phyloP scores from a whole-genome alignment of 2,113 vertebrate genomes.

The Typhlomys cinereus region DNA sequence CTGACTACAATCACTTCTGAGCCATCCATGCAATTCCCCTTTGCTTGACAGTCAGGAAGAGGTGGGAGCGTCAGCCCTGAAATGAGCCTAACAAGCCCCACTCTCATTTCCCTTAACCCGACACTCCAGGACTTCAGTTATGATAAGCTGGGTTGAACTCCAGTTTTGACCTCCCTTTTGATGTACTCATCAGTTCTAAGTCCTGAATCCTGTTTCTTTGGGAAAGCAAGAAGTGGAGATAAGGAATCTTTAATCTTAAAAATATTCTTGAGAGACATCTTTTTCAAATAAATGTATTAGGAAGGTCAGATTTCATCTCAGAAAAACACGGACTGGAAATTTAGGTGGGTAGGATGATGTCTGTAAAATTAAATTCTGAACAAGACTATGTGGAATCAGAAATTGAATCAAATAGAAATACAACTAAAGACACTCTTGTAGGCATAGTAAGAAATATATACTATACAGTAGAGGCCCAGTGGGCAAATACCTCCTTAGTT shows the following conservation, averaged over 20 bases:
- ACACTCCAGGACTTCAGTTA: neutral
- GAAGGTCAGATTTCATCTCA: neutral
- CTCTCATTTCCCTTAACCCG: neutral
- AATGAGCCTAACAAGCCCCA: no score
- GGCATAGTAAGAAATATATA: neutral
- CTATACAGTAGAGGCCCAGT: neutral
- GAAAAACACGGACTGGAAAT: neutral
- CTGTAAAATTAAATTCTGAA: neutral
- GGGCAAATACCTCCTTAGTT: conserved; percentile 41
- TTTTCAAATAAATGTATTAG: neutral
- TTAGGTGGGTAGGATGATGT: neutral
- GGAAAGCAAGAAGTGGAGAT: neutral
- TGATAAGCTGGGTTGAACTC: neutral
- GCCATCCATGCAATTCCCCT: no score
- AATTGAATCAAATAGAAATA: conserved; percentile 41
- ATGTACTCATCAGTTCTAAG: neutral
- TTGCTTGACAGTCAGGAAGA: neutral
- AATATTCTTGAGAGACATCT: neutral
- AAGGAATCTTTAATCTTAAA: neutral
- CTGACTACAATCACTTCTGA: no score
- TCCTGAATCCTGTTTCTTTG: conserved; percentile 1
- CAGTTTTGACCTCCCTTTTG: neutral
- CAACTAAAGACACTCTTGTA: neutral
- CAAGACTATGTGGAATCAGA: neutral
- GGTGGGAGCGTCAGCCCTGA: neutral